These are phyloP conservation scores for Tholera decimalis DNA, from an alignment of 2,888 invertebrate species.

Conservation along the genomic window DNA sequence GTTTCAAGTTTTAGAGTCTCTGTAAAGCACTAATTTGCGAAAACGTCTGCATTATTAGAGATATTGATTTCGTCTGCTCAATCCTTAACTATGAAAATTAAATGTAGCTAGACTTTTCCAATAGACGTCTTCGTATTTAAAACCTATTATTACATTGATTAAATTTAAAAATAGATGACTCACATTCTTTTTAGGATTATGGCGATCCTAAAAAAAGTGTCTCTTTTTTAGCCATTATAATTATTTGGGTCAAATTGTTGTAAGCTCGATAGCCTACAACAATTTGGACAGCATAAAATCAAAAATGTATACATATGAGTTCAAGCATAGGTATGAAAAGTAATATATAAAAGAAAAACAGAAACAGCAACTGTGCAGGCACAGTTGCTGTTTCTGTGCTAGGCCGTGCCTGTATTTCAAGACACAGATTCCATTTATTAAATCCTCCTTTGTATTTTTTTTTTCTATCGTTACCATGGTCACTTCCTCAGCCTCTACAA, in stretches of 20 bases:
- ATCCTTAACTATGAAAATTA: conserved; percentile 12
- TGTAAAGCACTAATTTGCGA: conserved; percentile 13
- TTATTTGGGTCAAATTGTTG: too few species aligned
- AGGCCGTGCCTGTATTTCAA: too few species aligned
- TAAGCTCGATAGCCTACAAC: too few species aligned
- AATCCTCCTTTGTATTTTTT: background rate
- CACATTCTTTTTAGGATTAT: too few species aligned
- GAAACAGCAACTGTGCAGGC: too few species aligned
- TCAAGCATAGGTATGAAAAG: too few species aligned
- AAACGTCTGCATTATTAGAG: background rate
- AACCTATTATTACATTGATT: background rate
- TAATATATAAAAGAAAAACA: too few species aligned
- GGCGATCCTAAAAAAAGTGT: too few species aligned
- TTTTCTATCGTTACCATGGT: background rate
- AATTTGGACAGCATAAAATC: too few species aligned
- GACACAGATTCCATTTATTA: background rate
- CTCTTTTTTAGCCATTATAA: too few species aligned
- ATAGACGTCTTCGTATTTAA: conserved; percentile 7
- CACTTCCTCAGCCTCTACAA: background rate
- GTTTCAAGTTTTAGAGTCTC: background rate
- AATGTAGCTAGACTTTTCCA: conserved; percentile 2
- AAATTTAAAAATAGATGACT: conserved; percentile 8
- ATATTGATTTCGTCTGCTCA: conserved; percentile 18
- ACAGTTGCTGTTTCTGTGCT: too few species aligned
- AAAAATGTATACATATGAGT: too few species aligned